A percentile compares a stretch with the other conserved stretches of the same genome.
Conservation (phyloP, 2,797 vertebrate species). For the Danio aesculapii region DNA sequence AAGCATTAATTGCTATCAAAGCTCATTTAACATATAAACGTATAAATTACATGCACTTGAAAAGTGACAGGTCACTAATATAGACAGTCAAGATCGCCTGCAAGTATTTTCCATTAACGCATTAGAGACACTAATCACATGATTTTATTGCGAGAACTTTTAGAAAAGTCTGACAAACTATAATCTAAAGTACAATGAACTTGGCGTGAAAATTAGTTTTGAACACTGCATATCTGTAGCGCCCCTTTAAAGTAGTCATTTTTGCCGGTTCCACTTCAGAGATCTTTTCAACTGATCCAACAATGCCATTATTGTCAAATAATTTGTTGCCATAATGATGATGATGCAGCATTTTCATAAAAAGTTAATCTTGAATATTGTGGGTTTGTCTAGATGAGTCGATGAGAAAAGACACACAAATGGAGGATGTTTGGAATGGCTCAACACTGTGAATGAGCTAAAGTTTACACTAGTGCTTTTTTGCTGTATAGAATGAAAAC, state of each 20-base stretch:
- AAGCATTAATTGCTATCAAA: slow-evolving; percentile 16
- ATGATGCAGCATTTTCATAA: too few species aligned
- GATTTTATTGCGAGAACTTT: neutral
- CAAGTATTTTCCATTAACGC: slow-evolving; percentile 4
- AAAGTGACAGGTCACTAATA: slow-evolving; percentile 23
- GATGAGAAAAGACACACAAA: too few species aligned
- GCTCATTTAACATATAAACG: slow-evolving; percentile 28
- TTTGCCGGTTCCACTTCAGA: neutral
- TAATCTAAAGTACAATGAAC: neutral
- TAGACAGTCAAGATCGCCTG: neutral
- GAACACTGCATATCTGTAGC: neutral
- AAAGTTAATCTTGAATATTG: too few species aligned
- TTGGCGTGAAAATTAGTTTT: neutral
- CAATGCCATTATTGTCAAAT: neutral
- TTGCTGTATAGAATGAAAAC: too few species aligned
- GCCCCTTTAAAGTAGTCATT: neutral
- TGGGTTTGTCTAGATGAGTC: too few species aligned
- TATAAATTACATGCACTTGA: slow-evolving; percentile 38
- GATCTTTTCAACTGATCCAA: neutral
- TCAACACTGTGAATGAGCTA: too few species aligned
- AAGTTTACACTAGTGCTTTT: too few species aligned
- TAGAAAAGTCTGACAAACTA: neutral
- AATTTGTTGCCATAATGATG: neutral
- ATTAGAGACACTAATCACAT: slow-evolving; percentile 2
- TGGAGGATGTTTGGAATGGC: too few species aligned